A percentile compares a stretch with the other conserved stretches of the same genome.
Conservation (phyloP, 2,113 vertebrate species). For the Calyptomena viridis region DNA sequence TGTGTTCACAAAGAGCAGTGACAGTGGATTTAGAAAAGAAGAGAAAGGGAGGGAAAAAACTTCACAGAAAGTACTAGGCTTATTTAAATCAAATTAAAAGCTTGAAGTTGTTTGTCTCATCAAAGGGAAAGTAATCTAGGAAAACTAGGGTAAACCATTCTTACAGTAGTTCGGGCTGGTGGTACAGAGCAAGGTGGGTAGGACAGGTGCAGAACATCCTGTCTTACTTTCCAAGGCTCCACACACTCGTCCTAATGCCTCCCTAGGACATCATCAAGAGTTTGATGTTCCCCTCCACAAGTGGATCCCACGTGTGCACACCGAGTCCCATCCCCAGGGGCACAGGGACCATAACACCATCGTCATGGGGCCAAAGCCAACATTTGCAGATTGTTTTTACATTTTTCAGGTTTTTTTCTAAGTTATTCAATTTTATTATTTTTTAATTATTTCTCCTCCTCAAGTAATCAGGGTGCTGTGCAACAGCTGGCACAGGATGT, state of each 20-base stretch:
- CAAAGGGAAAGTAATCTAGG: conserved; percentile 12
- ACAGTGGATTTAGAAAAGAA: background rate
- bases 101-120: conserved; percentile 44
- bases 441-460: background rate
- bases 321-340: background rate
- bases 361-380: background rate
- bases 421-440: background rate
- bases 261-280: background rate
- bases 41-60: background rate
- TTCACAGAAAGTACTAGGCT: background rate
- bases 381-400: background rate
- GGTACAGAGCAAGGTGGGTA: background rate
- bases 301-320: background rate
- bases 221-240: background rate
- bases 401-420: background rate
- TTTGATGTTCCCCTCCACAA: background rate
- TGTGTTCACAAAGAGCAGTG: background rate
- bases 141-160: conserved; percentile 44
- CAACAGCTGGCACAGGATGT: background rate
- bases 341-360: accelerated
- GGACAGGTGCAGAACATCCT: background rate
- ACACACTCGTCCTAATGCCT: background rate
- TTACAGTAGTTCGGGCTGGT: background rate
- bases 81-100: conserved; percentile 52
- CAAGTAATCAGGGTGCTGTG: background rate